Percentiles rank a stretch among this genome's conserved stretches.
Evolutionary conservation across 2,888 invertebrate genomes (phyloP).

Genomic region (Cartodere bifasciata): DNA sequence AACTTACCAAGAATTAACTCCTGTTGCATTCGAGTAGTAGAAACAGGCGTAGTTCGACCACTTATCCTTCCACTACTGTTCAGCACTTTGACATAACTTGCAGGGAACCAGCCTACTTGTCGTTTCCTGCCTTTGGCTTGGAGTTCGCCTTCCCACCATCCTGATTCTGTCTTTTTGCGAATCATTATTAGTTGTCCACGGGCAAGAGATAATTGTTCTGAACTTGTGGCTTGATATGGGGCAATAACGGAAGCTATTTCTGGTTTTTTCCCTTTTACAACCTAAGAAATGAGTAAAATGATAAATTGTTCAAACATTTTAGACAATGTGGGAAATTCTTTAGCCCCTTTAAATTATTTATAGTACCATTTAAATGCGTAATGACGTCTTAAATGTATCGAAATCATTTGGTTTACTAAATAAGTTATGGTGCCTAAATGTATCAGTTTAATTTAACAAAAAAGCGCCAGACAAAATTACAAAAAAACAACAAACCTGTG

Average conservation of each 20-base stretch:
- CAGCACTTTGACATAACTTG: slow-evolving; percentile 84
- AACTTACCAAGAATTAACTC: slow-evolving; percentile 33
- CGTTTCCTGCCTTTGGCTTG: slow-evolving; percentile 83
- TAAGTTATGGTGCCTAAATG: too few species aligned
- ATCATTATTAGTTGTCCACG: slow-evolving; percentile 91
- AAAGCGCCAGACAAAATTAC: too few species aligned
- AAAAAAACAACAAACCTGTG: slow-evolving; percentile 30
- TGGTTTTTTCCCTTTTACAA: slow-evolving; percentile 58
- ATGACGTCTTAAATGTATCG: too few species aligned
- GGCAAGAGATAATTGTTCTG: slow-evolving; percentile 81
- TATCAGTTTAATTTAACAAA: too few species aligned
- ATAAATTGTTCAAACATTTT: too few species aligned
- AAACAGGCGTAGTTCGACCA: slow-evolving; percentile 61
- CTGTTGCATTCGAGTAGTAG: slow-evolving; percentile 52
- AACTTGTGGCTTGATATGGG: slow-evolving; percentile 79
- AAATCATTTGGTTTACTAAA: too few species aligned
- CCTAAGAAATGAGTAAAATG: slow-evolving; percentile 28
- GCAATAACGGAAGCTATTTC: slow-evolving; percentile 94
- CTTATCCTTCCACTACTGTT: slow-evolving; percentile 56
- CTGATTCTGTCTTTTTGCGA: slow-evolving; percentile 91
- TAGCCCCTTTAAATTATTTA: too few species aligned
- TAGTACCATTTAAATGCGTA: too few species aligned
- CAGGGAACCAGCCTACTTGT: slow-evolving; percentile 98
- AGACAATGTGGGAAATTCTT: too few species aligned
- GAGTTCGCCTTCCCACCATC: slow-evolving; percentile 99